A percentile compares a stretch with the other conserved stretches of the same genome.
These are phyloP conservation scores for Calyptomena viridis DNA, from an alignment of 2,113 vertebrate genomes.

Conservation along the genomic window DNA sequence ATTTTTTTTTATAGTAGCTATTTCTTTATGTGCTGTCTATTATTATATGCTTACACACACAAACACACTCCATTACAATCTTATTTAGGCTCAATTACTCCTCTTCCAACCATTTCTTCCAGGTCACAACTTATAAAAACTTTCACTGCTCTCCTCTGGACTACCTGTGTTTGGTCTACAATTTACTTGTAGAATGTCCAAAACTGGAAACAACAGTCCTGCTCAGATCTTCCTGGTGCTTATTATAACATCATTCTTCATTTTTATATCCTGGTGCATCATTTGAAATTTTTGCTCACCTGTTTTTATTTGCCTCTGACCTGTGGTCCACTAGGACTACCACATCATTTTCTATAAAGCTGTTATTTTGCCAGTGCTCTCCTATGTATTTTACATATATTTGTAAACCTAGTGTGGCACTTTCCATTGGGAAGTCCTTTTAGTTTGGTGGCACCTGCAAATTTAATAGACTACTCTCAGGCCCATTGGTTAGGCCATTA, in stretches of 20 bases:
- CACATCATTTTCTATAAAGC: background rate
- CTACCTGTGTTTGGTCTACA: background rate
- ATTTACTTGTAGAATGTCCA: background rate
- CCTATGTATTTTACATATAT: background rate
- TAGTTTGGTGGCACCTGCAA: background rate
- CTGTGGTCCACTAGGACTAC: background rate
- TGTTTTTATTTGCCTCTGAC: background rate
- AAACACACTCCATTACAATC: background rate
- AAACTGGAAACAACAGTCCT: background rate
- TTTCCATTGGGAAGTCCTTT: background rate
- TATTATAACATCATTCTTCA: background rate
- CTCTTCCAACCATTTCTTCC: background rate
- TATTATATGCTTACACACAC: background rate
- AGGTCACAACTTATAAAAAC: background rate
- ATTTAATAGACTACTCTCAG: background rate
- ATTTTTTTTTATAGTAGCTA: background rate
- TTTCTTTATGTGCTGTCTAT: background rate
- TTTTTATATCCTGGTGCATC: background rate
- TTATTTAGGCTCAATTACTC: background rate
- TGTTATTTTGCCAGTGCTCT: background rate
- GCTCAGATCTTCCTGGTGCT: background rate
- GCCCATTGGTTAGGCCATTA: background rate
- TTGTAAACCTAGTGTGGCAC: background rate
- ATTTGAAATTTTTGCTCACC: background rate
- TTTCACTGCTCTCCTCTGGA: background rate